Percentiles rank a stretch among this genome's conserved stretches.
phyloP scores from a whole-genome alignment of 53 echinoderm and acorn worm species.

The Crossaster papposus region DNA sequence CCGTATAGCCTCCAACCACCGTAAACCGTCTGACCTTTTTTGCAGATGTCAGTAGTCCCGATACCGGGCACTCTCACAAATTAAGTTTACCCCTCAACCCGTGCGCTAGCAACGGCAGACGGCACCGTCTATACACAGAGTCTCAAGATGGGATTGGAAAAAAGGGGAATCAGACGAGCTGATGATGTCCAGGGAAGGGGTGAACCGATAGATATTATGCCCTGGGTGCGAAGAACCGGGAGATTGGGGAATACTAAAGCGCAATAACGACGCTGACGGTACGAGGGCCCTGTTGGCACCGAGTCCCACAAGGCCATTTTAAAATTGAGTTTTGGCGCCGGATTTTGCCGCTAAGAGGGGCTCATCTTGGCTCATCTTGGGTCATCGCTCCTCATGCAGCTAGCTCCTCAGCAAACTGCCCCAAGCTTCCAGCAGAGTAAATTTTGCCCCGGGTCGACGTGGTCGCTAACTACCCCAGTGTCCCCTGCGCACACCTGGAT shows the following conservation, averaged over 20 bases:
- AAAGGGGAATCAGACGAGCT: neutral
- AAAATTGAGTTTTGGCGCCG: neutral
- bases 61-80: constrained; percentile 24
- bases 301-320: neutral
- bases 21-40: neutral
- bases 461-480: neutral
- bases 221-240: neutral
- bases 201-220: neutral
- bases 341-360: neutral
- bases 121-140: neutral
- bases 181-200: neutral
- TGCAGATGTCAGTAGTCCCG: neutral
- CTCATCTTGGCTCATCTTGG: neutral
- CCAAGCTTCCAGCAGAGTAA: neutral
- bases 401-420: neutral
- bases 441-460: neutral
- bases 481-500: neutral
- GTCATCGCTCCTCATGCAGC: neutral
- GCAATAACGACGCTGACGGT: neutral
- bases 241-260: neutral
- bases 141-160: neutral
- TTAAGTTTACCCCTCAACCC: constrained; percentile 20
- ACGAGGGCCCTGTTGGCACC: neutral
- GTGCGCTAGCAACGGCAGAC: neutral
- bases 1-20: neutral